phyloP scores from a whole-genome alignment of 2,113 vertebrate species.

The Ardeotis arabs region DNA sequence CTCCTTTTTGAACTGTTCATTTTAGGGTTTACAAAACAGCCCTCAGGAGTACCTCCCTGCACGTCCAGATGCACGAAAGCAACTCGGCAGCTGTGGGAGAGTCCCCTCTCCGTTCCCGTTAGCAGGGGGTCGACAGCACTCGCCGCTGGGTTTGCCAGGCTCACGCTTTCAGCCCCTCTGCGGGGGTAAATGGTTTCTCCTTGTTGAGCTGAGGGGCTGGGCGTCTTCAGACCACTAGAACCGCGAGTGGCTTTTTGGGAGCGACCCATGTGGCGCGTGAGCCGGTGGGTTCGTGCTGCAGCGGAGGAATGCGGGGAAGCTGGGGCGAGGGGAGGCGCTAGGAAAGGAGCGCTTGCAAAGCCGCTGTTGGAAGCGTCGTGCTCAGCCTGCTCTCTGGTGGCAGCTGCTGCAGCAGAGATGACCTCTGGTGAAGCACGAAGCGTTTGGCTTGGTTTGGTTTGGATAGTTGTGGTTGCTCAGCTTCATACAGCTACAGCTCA shows the following conservation, averaged over 20 bases:
- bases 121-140: background rate
- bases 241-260: background rate
- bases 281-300: background rate
- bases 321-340: slow-evolving; percentile 14
- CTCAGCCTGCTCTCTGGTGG: slow-evolving; percentile 71
- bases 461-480: background rate
- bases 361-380: background rate
- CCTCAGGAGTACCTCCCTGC: background rate
- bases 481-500: background rate
- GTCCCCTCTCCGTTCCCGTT: background rate
- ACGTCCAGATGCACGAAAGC: background rate
- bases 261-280: accelerated
- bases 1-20: background rate
- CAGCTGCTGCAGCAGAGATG: slow-evolving; percentile 24
- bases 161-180: background rate
- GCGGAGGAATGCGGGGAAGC: background rate
- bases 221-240: background rate
- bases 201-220: background rate
- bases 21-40: background rate
- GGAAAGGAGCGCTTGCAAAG: slow-evolving; percentile 17
- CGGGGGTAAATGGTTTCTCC: background rate
- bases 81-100: accelerated
- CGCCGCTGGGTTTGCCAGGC: background rate
- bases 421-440: slow-evolving; percentile 38
- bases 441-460: background rate